Conservation (phyloP, 2,113 vertebrate species). For the Mionectes macconnelli region DNA sequence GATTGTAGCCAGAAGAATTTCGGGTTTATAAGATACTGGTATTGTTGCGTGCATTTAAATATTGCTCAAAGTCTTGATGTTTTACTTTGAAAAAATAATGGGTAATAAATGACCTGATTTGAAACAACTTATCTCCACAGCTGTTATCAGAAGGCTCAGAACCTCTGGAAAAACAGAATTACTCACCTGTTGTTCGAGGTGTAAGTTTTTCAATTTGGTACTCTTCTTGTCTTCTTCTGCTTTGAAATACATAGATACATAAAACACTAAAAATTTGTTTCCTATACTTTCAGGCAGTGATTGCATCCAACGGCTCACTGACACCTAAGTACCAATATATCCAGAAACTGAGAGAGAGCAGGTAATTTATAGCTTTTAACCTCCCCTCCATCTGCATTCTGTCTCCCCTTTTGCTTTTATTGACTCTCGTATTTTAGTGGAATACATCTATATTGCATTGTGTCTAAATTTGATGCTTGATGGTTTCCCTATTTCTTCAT, state of each 20-base stretch:
- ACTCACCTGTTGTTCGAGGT: slow-evolving; percentile 89
- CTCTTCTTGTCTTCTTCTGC: not conserved
- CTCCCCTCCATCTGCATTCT: not conserved
- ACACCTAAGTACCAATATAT: slow-evolving; percentile 96
- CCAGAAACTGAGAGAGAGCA: slow-evolving; percentile 87
- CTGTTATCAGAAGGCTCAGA: slow-evolving; percentile 87
- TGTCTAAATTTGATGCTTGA: not conserved
- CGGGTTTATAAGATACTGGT: not conserved
- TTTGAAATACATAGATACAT: not conserved
- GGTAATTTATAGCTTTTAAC: slow-evolving; percentile 72
- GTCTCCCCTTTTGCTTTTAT: not conserved
- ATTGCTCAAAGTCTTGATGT: not conserved
- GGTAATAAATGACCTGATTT: not conserved
- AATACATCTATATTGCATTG: not conserved
- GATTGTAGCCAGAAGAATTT: not conserved
- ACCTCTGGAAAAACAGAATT: slow-evolving; percentile 86
- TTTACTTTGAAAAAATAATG: not conserved
- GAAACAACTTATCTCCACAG: slow-evolving; percentile 69
- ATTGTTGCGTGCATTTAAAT: not conserved
- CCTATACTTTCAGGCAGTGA: slow-evolving; percentile 85
- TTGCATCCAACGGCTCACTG: slow-evolving; percentile 91
- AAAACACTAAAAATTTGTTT: not conserved
- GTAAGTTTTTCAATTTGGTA: slow-evolving; percentile 76
- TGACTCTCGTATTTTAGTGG: not conserved
- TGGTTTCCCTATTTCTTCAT: not conserved